phyloP scores from a whole-genome alignment of 2,888 invertebrate species.

The Nemotelus nigrinus region DNA sequence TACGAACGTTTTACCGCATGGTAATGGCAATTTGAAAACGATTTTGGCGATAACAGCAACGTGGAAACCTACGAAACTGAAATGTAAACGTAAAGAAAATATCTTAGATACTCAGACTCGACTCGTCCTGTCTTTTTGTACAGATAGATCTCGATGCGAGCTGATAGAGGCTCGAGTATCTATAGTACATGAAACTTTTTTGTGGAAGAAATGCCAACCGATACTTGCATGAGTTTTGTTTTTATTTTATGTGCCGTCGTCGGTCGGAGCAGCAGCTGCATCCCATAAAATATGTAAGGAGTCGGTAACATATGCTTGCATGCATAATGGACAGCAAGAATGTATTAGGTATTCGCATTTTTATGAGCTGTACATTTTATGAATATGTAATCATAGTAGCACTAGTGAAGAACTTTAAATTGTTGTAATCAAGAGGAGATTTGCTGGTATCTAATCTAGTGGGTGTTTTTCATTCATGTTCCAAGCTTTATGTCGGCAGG shows the following conservation, averaged over 20 bases:
- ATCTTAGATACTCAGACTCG: not conserved
- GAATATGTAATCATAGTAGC: not conserved
- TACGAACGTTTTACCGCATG: conserved; percentile 30
- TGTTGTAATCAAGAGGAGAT: not conserved
- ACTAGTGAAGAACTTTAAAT: not conserved
- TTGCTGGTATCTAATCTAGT: no score
- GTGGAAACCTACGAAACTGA: not conserved
- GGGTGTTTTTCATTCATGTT: no score
- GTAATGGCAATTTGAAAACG: conserved; percentile 29
- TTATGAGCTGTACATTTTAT: conserved; percentile 22
- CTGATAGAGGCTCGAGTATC: no score
- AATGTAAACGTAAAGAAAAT: not conserved
- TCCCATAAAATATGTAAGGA: conserved; percentile 14
- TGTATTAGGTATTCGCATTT: conserved; percentile 1
- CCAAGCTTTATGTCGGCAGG: no score
- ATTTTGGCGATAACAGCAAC: not conserved
- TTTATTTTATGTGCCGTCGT: conserved; percentile 2
- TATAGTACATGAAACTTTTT: not conserved
- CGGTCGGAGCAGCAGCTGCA: conserved; percentile 9
- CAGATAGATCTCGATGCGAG: no score
- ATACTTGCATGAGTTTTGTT: not conserved
- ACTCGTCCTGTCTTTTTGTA: no score
- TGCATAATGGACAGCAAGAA: not conserved
- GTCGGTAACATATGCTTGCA: conserved; percentile 23
- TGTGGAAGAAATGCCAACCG: not conserved